Percentiles rank a stretch among this genome's conserved stretches.
These are phyloP conservation scores for Camponotus vicinus DNA, from an alignment of 1,140 invertebrate species.

Conservation along the genomic window DNA sequence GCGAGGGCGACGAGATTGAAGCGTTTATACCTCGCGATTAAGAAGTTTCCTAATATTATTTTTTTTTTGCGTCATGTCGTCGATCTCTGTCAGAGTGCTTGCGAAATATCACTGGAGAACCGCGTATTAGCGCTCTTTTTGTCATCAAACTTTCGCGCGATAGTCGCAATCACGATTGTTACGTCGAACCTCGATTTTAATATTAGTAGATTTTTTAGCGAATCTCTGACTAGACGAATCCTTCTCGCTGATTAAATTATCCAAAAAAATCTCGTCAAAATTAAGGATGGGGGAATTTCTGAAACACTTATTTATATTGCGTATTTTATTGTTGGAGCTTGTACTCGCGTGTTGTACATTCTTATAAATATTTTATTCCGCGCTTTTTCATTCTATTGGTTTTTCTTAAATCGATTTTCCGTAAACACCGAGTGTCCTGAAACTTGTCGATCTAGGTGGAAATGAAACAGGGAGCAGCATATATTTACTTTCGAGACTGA, in stretches of 20 bases:
- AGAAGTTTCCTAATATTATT: constrained; percentile 53
- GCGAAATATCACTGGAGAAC: constrained; percentile 9
- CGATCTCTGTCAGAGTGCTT: constrained; percentile 45
- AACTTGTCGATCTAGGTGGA: constrained; percentile 25
- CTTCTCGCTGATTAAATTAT: background rate
- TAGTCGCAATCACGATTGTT: constrained; percentile 10
- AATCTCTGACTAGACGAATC: background rate
- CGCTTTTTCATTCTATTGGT: background rate
- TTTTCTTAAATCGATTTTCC: background rate
- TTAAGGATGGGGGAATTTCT: background rate
- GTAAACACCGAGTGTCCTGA: background rate
- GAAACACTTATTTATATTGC: background rate
- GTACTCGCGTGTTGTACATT: background rate
- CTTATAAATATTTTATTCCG: constrained; percentile 10
- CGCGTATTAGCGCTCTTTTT: background rate
- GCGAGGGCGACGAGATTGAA: constrained; percentile 19
- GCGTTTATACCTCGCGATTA: constrained; percentile 44
- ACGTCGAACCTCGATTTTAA: background rate
- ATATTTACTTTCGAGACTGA: constrained; percentile 23
- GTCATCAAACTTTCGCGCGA: constrained; percentile 34
- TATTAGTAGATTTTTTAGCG: background rate
- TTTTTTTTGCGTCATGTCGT: constrained; percentile 20
- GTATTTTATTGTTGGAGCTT: background rate
- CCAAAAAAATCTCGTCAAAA: background rate
- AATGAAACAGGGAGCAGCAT: constrained; percentile 3